Evolutionary conservation across 2,113 vertebrate species (phyloP), one percentile per base, ranked within the genome.

Genomic region (Salvator merianae): DNA sequence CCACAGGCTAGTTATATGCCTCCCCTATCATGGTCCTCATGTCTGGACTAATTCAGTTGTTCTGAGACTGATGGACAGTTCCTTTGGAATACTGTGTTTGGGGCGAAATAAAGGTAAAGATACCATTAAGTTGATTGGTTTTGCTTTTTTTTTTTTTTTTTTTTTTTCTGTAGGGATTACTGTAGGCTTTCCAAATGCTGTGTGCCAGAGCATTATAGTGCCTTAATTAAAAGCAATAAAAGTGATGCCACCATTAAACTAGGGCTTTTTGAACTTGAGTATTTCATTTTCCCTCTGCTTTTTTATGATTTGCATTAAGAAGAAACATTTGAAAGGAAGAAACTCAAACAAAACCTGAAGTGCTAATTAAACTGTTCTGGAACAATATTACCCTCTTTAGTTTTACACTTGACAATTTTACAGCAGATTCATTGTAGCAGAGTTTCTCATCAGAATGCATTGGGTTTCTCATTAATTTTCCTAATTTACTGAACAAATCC

Each of bases 291-390:
- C 83, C 32, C 28, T 83, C 40, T 68, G 18, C 4, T 50, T 82
- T 82, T 76, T 81, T 66, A 84, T 76, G 81, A 86, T 84, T 87
- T 87, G 7, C 14, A 78, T 74, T 36, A 81, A 85, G 82, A 81
- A 71, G 81, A 88, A 81, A 83, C 34, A 87, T 86, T 84, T 7
- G 10, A n/a, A 34, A 28, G 55, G 50, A 28, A 22, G 30, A 5
- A n/a, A 55, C 32, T 32, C 63, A 47, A 47, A n/a, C 18, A 70
- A 80, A 38, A 76, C 77, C 8, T n/a, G 69, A 93, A 89, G 53
- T 90, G 72, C 76, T 93, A 91, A 91, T 93, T 90, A 88, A 87
- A 93, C 24, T 84, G 62, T 84, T 83, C 50, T 79, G 71, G 70
- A 88, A 83, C 70, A 88, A 28, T 89, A 82, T 92, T 88, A 84